Base-by-base conservation (phyloP, 2,888 invertebrate genomes). In the Agriopis leucophaearia region DNA sequence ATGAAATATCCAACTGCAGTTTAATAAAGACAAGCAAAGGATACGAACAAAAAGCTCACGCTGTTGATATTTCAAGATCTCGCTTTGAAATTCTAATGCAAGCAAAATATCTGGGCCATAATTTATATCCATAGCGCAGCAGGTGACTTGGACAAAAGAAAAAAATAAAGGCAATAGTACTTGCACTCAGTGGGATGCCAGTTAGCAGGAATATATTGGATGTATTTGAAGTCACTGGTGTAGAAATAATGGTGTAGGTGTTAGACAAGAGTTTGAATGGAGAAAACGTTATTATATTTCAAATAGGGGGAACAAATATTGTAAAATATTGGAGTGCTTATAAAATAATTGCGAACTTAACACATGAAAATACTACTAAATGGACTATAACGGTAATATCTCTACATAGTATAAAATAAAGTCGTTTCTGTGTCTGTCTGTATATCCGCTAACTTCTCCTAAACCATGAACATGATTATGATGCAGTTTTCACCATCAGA, bases 41-140 rank as follows among this genome's bases (percentile, higher is more conserved):
- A 61, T 51, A 59, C 15, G 51, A 57, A 66, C 51, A 62, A 62
- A 54, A 47, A 58, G 40, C 58, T n/a, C n/a, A 52, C 50, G 36
- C 54, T 59, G 60, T 62, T 62, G 65, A 66, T 68, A 69, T 69
- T 68, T 47, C 69, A 50, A 69, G 66, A 68, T 71, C 61, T 65
- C 65, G 69, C 57, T 71, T 72, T 67, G 63, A 71, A 74, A 73
- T 64, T 69, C 65, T 64, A 70, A 74, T 68, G 62, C 72, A 72
- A 64, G 68, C 64, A 64, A 71, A 82, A 85, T 82, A 83, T 76
- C 73, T 72, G 72, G 67, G 72, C 79, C 74, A 81, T 86, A 82
- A 82, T 76, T 88, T 82, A 86, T 77, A 79, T 78, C 76, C 73
- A 70, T 77, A 65, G 76, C 88, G 60, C 88, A 88, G 88, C 89